Conservation (phyloP, 2,888 invertebrate genomes). For the Philopedon plagiatum region DNA sequence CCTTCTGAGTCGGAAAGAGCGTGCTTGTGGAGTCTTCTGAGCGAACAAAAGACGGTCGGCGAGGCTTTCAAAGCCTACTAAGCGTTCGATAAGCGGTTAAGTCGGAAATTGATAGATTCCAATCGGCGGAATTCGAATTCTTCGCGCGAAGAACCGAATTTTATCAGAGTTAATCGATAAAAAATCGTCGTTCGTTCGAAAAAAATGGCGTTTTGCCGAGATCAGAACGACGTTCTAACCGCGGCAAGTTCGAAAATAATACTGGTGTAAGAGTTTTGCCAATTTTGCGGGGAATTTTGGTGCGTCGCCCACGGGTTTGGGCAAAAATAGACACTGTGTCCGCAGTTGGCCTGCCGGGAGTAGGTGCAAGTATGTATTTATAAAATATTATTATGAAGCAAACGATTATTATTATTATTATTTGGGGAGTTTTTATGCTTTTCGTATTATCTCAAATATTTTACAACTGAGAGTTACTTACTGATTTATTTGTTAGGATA, state of each 20-base stretch:
- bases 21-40: conserved; percentile 14
- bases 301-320: conserved; percentile 65
- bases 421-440: background rate
- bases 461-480: background rate
- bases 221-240: conserved; percentile 60
- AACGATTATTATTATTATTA: conserved; percentile 12
- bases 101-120: conserved; percentile 5
- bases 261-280: conserved; percentile 45
- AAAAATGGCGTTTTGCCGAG: conserved; percentile 54
- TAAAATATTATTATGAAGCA: conserved; percentile 17
- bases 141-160: conserved; percentile 40
- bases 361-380: conserved; percentile 29
- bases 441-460: background rate
- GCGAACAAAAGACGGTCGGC: background rate
- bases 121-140: conserved; percentile 32
- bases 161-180: conserved; percentile 44
- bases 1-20: conserved; percentile 7
- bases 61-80: conserved; percentile 5
- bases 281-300: conserved; percentile 63
- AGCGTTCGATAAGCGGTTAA: conserved; percentile 20
- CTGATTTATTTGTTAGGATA: background rate
- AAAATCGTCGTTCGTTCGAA: conserved; percentile 65
- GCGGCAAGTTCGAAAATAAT: conserved; percentile 66
- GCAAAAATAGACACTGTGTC: conserved; percentile 46
- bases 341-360: conserved; percentile 23